Conservation (phyloP, 2,797 vertebrate genomes). For the Gobionotothen gibberifrons region DNA sequence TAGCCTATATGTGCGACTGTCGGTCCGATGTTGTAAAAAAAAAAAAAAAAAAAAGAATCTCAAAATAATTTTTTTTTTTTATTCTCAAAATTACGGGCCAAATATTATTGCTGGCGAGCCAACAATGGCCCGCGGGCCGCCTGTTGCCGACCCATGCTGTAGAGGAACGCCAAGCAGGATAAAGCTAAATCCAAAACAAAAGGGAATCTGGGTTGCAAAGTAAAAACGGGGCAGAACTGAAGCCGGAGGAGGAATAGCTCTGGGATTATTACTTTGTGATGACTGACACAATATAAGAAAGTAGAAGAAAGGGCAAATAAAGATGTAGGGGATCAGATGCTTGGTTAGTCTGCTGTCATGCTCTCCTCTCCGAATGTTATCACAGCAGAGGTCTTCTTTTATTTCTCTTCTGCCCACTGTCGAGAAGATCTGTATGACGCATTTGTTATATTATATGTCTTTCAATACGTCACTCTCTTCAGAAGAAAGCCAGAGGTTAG, state of each 20-base stretch:
- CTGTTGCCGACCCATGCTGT: too few species aligned
- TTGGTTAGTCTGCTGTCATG: neutral
- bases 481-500: constrained; percentile 29
- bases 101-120: too few species aligned
- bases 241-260: neutral
- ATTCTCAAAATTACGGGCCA: too few species aligned
- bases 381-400: neutral
- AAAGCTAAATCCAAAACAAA: too few species aligned
- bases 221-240: constrained; percentile 10
- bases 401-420: neutral
- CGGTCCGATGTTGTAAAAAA: too few species aligned
- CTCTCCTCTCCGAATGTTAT: constrained; percentile 8
- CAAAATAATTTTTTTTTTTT: too few species aligned
- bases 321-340: neutral
- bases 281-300: neutral
- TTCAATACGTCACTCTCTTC: constrained; percentile 1
- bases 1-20: too few species aligned
- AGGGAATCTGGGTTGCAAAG: too few species aligned
- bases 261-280: neutral
- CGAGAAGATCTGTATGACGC: neutral
- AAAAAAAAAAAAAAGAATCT: too few species aligned
- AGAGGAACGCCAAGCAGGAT: too few species aligned
- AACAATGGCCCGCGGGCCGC: too few species aligned
- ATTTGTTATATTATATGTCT: neutral
- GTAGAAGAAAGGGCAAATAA: neutral